Percentiles rank a stretch among this genome's conserved stretches.
phyloP scores from a whole-genome alignment of 1,140 invertebrate genomes.

The Drosophila ogumai region DNA sequence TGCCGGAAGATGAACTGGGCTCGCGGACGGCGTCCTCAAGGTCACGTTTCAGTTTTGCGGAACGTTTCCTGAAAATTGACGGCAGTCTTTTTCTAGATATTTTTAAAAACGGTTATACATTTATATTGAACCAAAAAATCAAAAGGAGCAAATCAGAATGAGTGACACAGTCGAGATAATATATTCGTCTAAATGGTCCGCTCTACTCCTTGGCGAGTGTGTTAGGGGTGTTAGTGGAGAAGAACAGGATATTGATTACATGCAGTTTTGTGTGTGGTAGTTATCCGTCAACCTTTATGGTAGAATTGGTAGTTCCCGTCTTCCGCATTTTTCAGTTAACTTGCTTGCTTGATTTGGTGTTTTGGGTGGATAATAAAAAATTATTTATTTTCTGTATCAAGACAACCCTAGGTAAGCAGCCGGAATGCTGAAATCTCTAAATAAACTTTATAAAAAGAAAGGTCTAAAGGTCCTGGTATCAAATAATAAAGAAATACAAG shows the following conservation, averaged over 20 bases:
- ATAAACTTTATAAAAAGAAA: slow-evolving; percentile 6
- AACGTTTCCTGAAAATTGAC: slow-evolving; percentile 90
- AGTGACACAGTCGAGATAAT: slow-evolving; percentile 52
- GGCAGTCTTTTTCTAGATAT: slow-evolving; percentile 85
- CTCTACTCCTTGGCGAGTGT: slow-evolving; percentile 43
- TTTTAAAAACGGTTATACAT: slow-evolving; percentile 82
- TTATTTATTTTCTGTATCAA: slow-evolving; percentile 5
- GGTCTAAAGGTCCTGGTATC: not conserved
- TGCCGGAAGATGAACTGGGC: slow-evolving; percentile 68
- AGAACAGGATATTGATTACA: slow-evolving; percentile 31
- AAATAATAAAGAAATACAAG: not conserved
- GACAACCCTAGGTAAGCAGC: slow-evolving; percentile 17
- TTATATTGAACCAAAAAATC: slow-evolving; percentile 72
- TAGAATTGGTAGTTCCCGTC: slow-evolving; percentile 36
- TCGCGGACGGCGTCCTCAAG: slow-evolving; percentile 95
- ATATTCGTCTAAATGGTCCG: slow-evolving; percentile 48
- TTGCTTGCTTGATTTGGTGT: slow-evolving; percentile 29
- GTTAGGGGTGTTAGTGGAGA: slow-evolving; percentile 36
- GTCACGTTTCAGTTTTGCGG: slow-evolving; percentile 94
- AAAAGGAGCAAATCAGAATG: slow-evolving; percentile 63
- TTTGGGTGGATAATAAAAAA: slow-evolving; percentile 31
- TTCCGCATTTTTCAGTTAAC: slow-evolving; percentile 39
- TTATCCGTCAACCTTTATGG: slow-evolving; percentile 36
- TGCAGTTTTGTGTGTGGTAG: slow-evolving; percentile 29
- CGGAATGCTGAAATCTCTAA: slow-evolving; percentile 36